Evolutionary conservation across 2,888 invertebrate genomes (phyloP), one percentile per base, ranked within the genome.

Genomic region (Vanessa cardui): DNA sequence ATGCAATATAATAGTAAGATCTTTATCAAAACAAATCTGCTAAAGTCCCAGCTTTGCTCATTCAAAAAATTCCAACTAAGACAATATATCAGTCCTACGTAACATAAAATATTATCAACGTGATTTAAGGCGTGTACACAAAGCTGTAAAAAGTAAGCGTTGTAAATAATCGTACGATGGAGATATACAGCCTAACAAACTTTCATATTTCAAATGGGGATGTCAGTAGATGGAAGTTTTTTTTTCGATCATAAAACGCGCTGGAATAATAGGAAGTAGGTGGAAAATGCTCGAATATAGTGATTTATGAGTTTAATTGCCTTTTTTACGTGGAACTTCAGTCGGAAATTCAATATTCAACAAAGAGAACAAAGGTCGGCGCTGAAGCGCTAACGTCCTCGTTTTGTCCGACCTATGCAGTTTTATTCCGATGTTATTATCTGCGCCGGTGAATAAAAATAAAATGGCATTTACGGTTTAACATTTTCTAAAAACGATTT

Each of bases 301-400:
- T 90, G 90, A 91, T 90, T 90, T 90, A 91, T 86, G 74, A 80
- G 79, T 86, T 90, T 89, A 89, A 90, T 89, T 89, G 88, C 84
- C 85, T 82, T 85, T 87, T 87, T 84, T 83, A 82, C 82, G 80
- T 79, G 80, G 79, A 75, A 78, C 83, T 83, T 82, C 80, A 76
- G 81, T 74, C 78, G 83, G 77, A 77, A 85, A 87, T 90, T 90
- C 87, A 90, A 91, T 90, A 87, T 88, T 83, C 87, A 82, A 78
- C 76, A 86, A 89, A 89, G 84, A 85, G 82, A 83, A 80, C 71
- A 85, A 83, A 82, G 72, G 70, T 62, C 73, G 78, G 75, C 76
- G 77, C 73, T 76, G 80, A 83, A 80, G 77, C 77, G 82, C 76
- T 77, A 80, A 79, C 78, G 77, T 60, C 21, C 47, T 62, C 45